Percentiles rank a stretch among this genome's conserved stretches.
Evolutionary conservation across 1,140 invertebrate species (phyloP).

Genomic region (Pomacea maculata): DNA sequence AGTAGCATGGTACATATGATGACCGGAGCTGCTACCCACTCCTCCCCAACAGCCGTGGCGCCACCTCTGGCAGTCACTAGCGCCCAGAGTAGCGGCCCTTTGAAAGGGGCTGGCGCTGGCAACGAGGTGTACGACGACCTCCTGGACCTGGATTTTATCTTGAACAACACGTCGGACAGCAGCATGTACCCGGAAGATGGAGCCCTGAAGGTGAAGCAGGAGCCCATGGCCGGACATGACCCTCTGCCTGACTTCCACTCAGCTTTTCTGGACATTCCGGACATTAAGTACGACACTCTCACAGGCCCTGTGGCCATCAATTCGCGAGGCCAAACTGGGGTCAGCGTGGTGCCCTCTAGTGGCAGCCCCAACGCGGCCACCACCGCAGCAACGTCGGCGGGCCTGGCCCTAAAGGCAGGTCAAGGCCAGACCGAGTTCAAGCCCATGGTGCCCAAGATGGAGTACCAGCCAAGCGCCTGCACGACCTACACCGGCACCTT

Average conservation of each 20-base stretch:
- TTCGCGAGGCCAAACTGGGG: not conserved
- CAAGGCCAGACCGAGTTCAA: slow-evolving; percentile 28
- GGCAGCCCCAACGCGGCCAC: not conserved
- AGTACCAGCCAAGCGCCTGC: slow-evolving; percentile 46
- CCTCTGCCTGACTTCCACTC: slow-evolving; percentile 60
- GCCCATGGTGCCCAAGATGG: slow-evolving; percentile 49
- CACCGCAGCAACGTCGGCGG: not conserved
- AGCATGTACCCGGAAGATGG: slow-evolving; percentile 51
- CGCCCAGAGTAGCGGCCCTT: slow-evolving; percentile 22
- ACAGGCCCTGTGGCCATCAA: slow-evolving; percentile 6
- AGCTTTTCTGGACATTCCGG: slow-evolving; percentile 62
- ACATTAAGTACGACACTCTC: slow-evolving; percentile 57
- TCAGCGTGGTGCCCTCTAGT: not conserved
- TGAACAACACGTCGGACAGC: slow-evolving; percentile 53
- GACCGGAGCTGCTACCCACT: slow-evolving; percentile 25
- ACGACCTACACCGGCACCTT: slow-evolving; percentile 46
- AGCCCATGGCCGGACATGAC: slow-evolving; percentile 36
- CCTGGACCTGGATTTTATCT: slow-evolving; percentile 63
- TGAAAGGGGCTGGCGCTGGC: not conserved
- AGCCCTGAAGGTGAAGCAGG: slow-evolving; percentile 49
- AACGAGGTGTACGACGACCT: slow-evolving; percentile 54
- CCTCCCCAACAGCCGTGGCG: too few relatives aligned
- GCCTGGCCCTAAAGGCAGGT: not conserved
- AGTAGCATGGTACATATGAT: slow-evolving; percentile 52
- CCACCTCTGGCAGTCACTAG: too few relatives aligned